A percentile compares a stretch with the other conserved stretches of the same genome.
These are phyloP conservation scores for Pycnomerus fuliginosus DNA, from an alignment of 2,888 invertebrate species.

Conservation along the genomic window DNA sequence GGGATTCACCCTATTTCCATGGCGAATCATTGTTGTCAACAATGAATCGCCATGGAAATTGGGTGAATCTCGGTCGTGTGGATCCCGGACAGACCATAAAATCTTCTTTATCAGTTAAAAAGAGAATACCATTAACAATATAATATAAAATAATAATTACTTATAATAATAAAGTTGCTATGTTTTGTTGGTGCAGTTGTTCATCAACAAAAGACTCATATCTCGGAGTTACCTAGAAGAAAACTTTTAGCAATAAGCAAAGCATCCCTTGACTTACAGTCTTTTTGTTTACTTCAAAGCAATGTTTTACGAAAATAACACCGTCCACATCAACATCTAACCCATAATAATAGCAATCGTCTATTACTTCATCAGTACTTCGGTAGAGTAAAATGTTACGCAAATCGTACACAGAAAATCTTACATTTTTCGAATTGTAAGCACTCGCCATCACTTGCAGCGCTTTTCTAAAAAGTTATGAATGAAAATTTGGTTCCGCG, in stretches of 20 bases:
- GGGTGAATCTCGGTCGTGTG: too few species aligned
- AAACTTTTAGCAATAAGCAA: constrained; percentile 4
- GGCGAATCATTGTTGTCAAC: too few species aligned
- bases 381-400: constrained; percentile 55
- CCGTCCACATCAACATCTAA: constrained; percentile 46
- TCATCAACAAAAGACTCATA: constrained; percentile 2
- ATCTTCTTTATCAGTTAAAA: too few species aligned
- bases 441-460: constrained; percentile 59
- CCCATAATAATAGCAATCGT: constrained; percentile 57
- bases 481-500: constrained; percentile 27
- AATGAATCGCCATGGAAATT: too few species aligned
- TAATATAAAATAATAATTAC: too few species aligned
- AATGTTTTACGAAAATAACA: constrained; percentile 49
- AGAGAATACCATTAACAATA: too few species aligned
- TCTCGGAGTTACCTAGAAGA: constrained; percentile 1
- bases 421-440: constrained; percentile 59
- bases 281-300: constrained; percentile 47
- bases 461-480: constrained; percentile 53
- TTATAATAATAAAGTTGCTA: too few species aligned
- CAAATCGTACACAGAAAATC: constrained; percentile 55
- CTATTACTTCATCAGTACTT: constrained; percentile 47
- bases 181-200: too few species aligned
- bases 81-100: too few species aligned
- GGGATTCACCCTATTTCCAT: too few species aligned
- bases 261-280: constrained; percentile 54